These are phyloP conservation scores for Eriosoma lanigerum DNA, from an alignment of 1,140 invertebrate genomes.

Conservation along the genomic window DNA sequence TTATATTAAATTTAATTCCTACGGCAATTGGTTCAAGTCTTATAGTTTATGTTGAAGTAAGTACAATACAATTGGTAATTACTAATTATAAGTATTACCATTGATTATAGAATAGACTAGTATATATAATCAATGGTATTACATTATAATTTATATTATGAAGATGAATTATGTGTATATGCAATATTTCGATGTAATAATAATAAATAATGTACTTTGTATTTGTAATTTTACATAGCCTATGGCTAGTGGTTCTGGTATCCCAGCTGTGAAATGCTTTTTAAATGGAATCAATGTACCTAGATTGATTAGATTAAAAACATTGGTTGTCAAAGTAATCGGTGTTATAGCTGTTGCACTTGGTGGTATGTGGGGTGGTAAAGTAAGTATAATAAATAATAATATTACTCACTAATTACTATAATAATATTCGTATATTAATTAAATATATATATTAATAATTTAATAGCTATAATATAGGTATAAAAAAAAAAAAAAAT, in stretches of 20 bases:
- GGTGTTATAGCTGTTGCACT: constrained; percentile 92
- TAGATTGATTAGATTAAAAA: constrained; percentile 89
- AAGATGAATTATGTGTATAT: no score
- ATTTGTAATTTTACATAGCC: constrained; percentile 64
- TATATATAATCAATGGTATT: no score
- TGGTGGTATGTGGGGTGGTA: constrained; percentile 94
- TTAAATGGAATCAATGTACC: constrained; percentile 96
- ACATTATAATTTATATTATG: no score
- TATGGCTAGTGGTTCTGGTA: constrained; percentile 94
- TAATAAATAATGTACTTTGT: constrained; percentile 35
- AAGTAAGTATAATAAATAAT: constrained; percentile 64
- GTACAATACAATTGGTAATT: constrained; percentile 52
- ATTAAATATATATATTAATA: no score
- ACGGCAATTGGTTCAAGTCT: constrained; percentile 80
- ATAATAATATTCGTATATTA: no score
- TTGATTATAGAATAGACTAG: not conserved
- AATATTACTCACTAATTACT: not conserved
- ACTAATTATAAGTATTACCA: not conserved
- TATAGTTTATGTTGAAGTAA: constrained; percentile 83
- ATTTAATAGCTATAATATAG: no score
- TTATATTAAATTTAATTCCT: constrained; percentile 74
- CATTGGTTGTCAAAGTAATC: constrained; percentile 87
- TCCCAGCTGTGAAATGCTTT: constrained; percentile 98
- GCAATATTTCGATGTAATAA: no score
- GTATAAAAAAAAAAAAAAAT: no score